Percentiles rank a stretch among this genome's conserved stretches.
Evolutionary conservation across 2,797 vertebrate genomes (phyloP).

Genomic region (Acanthiza pusilla): DNA sequence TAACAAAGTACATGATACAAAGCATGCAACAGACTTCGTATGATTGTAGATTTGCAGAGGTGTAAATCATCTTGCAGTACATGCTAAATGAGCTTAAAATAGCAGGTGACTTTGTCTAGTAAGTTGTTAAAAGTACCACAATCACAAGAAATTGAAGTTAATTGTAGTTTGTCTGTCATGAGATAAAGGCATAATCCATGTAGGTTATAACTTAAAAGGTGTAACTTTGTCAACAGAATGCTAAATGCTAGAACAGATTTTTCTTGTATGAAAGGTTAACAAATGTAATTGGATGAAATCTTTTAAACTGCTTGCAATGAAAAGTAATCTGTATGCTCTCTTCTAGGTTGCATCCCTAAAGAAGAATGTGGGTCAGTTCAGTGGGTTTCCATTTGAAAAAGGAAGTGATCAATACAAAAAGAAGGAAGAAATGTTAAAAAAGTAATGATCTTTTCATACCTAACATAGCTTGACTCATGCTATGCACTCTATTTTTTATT

Average conservation of each 20-base stretch:
- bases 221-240: neutral
- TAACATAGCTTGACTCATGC: neutral
- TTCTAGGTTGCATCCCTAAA: constrained; percentile 79
- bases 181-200: neutral
- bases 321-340: neutral
- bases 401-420: constrained; percentile 87
- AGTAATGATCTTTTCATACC: constrained; percentile 68
- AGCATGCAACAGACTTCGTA: neutral
- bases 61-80: neutral
- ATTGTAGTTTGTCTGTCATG: neutral
- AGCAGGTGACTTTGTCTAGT: neutral
- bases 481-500: neutral
- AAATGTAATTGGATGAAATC: neutral
- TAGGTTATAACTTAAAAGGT: neutral
- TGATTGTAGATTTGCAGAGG: neutral
- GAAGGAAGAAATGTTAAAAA: constrained; percentile 90
- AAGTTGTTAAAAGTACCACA: neutral
- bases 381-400: constrained; percentile 88
- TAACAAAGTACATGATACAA: neutral
- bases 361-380: constrained; percentile 93
- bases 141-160: neutral
- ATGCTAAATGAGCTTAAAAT: neutral
- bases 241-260: neutral
- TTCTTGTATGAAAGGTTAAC: neutral
- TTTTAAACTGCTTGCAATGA: neutral